Conservation (phyloP, 1,140 invertebrate species). For the Schlechtendalia chinensis region DNA sequence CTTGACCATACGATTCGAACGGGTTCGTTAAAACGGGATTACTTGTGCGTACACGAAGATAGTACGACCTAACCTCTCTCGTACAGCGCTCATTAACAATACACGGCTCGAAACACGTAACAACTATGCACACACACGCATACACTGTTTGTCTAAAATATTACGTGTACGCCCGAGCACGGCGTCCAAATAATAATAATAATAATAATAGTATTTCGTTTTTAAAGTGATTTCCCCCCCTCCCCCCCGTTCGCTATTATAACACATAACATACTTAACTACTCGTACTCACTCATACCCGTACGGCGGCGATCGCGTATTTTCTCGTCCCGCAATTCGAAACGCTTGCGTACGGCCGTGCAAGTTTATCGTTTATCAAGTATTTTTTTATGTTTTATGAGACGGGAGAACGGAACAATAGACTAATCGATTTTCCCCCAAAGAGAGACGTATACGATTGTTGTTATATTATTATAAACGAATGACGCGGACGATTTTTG, state of each 20-base stretch:
- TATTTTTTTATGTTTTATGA: too few relatives aligned
- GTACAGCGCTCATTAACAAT: constrained; percentile 38
- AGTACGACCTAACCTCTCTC: not conserved
- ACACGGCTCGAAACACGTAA: constrained; percentile 16
- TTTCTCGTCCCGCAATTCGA: not conserved
- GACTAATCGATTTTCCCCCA: too few relatives aligned
- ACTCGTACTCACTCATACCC: too few relatives aligned
- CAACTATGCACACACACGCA: not conserved
- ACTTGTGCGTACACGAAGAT: constrained; percentile 3
- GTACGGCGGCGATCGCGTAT: too few relatives aligned
- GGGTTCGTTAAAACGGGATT: constrained; percentile 41
- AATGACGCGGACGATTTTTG: too few relatives aligned
- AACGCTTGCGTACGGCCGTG: not conserved
- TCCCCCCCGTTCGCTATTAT: not conserved
- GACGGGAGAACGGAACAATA: too few relatives aligned
- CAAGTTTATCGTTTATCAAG: not conserved
- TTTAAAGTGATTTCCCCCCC: not conserved
- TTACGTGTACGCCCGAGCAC: not conserved
- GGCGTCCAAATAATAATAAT: not conserved
- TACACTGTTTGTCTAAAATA: constrained; percentile 22
- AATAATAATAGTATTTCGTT: constrained; percentile 20
- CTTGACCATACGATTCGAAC: constrained; percentile 24
- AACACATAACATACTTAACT: not conserved
- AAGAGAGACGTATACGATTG: too few relatives aligned
- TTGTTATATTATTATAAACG: too few relatives aligned